phyloP scores from a whole-genome alignment of 2,113 vertebrate species.

The Grammomys surdaster region DNA sequence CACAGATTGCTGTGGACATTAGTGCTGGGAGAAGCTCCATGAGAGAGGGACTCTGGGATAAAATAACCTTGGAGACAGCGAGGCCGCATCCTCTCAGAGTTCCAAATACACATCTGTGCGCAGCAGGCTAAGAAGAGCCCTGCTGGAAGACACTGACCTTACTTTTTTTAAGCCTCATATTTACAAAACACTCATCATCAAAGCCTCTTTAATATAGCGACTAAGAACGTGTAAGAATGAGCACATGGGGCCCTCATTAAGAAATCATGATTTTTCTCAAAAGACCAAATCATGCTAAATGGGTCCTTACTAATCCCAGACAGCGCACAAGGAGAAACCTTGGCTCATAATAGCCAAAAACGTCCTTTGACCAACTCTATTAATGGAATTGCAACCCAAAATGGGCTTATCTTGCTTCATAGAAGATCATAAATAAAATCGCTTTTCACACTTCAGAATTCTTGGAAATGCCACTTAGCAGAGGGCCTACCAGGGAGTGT shows the following conservation, averaged over 20 bases:
- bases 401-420: background rate
- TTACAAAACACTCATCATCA: conserved; percentile 16
- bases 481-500: background rate
- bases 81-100: background rate
- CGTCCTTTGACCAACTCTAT: no score
- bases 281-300: background rate
- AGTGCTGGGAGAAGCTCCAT: rapidly evolving
- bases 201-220: background rate
- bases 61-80: background rate
- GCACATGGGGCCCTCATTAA: background rate
- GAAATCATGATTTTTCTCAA: conserved; percentile 21
- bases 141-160: background rate
- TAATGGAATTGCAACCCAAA: background rate
- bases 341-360: background rate
- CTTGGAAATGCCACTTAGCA: background rate
- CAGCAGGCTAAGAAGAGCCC: background rate
- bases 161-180: background rate
- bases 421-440: background rate
- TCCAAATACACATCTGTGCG: background rate
- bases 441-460: background rate
- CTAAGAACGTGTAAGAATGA: background rate
- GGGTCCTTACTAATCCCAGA: background rate
- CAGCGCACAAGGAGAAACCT: background rate
- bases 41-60: background rate
- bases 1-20: background rate